These are phyloP conservation scores for Antedon bifida DNA, from an alignment of 35 echinoderm and acorn worm species.

Conservation along the genomic window DNA sequence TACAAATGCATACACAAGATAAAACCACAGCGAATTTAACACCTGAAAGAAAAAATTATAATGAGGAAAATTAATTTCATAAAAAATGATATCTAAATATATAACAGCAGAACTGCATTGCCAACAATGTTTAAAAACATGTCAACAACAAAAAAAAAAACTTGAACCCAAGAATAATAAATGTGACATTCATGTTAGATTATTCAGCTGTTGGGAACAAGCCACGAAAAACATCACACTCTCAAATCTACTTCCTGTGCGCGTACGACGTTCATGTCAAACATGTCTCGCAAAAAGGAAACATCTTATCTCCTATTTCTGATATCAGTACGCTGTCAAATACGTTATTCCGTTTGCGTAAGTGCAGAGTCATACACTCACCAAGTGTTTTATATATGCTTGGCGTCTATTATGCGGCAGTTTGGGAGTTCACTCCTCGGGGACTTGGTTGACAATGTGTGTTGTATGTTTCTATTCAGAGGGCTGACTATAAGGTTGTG, in stretches of 20 bases:
- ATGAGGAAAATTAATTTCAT: not conserved
- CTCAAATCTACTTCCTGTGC: not conserved
- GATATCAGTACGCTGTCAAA: not conserved
- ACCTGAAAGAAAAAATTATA: not conserved
- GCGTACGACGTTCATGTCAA: not conserved
- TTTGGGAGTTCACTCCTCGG: not conserved
- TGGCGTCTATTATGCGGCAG: not conserved
- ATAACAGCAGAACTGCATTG: too few species aligned
- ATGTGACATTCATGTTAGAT: not conserved
- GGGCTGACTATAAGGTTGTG: not conserved
- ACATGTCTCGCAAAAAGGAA: not conserved
- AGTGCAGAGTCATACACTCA: not conserved
- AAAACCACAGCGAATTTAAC: not conserved
- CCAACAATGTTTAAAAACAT: too few species aligned
- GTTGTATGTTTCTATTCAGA: not conserved
- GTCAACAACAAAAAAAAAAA: too few species aligned
- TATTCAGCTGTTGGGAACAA: not conserved
- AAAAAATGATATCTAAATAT: too few species aligned
- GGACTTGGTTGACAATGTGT: not conserved
- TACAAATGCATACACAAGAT: constrained; percentile 1
- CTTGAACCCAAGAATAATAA: too few species aligned
- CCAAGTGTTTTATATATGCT: not conserved
- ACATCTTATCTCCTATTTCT: not conserved
- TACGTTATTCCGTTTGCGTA: not conserved
- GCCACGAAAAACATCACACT: not conserved